Conservation (phyloP, 1,140 invertebrate species). For the Arctopsyche grandis region DNA sequence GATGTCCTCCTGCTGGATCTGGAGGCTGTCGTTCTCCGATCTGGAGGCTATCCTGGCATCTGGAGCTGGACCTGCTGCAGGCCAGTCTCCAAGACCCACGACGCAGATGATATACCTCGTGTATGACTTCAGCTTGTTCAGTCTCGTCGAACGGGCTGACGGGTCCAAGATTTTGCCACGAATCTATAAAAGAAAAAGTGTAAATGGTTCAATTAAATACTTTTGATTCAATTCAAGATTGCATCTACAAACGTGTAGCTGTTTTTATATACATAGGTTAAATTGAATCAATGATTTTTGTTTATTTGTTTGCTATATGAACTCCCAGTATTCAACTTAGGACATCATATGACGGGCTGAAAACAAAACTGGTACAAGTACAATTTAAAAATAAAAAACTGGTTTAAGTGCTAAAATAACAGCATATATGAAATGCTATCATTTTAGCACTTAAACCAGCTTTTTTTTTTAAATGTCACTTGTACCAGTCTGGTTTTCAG, state of each 20-base stretch:
- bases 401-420: too few relatives aligned
- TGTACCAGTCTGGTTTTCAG: too few relatives aligned
- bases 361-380: too few relatives aligned
- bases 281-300: too few relatives aligned
- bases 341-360: too few relatives aligned
- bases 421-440: too few relatives aligned
- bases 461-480: too few relatives aligned
- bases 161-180: slow-evolving; percentile 76
- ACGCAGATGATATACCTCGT: slow-evolving; percentile 87
- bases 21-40: slow-evolving; percentile 62
- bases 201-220: slow-evolving; percentile 21
- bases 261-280: too few relatives aligned
- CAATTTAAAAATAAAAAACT: too few relatives aligned
- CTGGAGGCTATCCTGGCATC: slow-evolving; percentile 66
- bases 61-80: slow-evolving; percentile 59
- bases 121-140: slow-evolving; percentile 78
- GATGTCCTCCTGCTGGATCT: slow-evolving; percentile 42
- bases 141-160: slow-evolving; percentile 74
- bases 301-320: too few relatives aligned
- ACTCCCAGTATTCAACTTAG: too few relatives aligned
- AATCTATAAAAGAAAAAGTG: slow-evolving; percentile 67
- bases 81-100: slow-evolving; percentile 73
- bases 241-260: neutral
- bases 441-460: too few relatives aligned
- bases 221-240: neutral